These are phyloP conservation scores for Carapus acus DNA, from an alignment of 2,797 vertebrate genomes.

Conservation along the genomic window DNA sequence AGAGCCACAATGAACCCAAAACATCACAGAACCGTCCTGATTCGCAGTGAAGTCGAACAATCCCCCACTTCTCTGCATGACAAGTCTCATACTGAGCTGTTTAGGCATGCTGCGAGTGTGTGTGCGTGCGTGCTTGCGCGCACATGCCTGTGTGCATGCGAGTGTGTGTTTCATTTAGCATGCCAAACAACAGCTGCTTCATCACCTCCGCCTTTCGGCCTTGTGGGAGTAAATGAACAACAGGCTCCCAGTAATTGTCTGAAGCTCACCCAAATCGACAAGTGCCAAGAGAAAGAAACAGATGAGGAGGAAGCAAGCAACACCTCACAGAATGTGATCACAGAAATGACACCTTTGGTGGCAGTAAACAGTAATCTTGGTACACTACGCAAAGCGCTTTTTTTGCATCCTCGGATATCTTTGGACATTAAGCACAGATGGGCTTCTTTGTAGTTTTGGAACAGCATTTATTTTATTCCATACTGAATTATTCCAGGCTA, in stretches of 20 bases:
- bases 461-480: background rate
- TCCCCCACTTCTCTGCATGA: constrained; percentile 56
- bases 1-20: constrained; percentile 49
- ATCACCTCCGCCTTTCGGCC: constrained; percentile 63
- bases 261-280: constrained; percentile 44
- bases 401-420: no score
- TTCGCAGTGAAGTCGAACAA: constrained; percentile 58
- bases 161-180: constrained; percentile 60
- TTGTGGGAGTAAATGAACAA: constrained; percentile 70
- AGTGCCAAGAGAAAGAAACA: constrained; percentile 45
- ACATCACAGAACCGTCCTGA: constrained; percentile 50
- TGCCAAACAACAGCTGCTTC: constrained; percentile 68
- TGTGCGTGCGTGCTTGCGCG: constrained; percentile 14
- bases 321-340: constrained; percentile 46
- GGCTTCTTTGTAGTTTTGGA: constrained; percentile 16
- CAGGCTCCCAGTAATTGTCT: constrained; percentile 66
- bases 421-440: constrained; percentile 39
- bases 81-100: constrained; percentile 58
- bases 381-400: constrained; percentile 27
- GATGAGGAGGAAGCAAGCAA: constrained; percentile 46
- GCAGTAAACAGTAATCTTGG: constrained; percentile 29
- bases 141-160: constrained; percentile 5
- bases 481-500: no score
- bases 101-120: constrained; percentile 51
- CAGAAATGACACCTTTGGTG: constrained; percentile 42